Conservation (phyloP, 2,888 invertebrate species). For the Cheilosia pagana region DNA sequence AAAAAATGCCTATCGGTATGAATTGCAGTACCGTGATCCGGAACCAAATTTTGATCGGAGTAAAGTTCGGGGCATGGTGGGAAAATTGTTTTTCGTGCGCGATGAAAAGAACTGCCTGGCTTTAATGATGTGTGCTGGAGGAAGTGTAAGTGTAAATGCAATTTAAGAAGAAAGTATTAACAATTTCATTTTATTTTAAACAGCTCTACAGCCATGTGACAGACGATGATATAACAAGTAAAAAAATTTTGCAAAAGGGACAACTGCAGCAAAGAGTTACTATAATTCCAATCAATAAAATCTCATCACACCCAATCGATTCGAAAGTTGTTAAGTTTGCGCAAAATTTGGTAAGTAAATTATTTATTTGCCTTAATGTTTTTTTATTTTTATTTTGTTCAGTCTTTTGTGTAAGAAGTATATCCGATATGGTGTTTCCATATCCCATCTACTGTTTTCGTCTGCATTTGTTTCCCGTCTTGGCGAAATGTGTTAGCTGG, state of each 20-base stretch:
- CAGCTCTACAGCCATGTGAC: constrained; percentile 96
- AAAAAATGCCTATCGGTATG: constrained; percentile 80
- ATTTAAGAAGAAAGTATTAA: background rate
- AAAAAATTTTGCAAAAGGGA: constrained; percentile 92
- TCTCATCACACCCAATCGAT: constrained; percentile 87
- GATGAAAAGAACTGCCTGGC: constrained; percentile 90
- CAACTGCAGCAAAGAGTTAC: constrained; percentile 92
- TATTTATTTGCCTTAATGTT: background rate
- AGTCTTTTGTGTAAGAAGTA: no score
- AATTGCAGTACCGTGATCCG: constrained; percentile 91
- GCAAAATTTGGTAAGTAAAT: constrained; percentile 86
- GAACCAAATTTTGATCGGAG: constrained; percentile 88
- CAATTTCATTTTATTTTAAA: constrained; percentile 76
- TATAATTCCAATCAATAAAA: constrained; percentile 96
- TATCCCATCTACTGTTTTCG: no score
- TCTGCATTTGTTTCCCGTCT: no score
- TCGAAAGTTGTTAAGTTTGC: constrained; percentile 86
- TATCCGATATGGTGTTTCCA: no score
- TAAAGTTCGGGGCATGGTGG: constrained; percentile 91
- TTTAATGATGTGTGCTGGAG: constrained; percentile 93
- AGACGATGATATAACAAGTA: constrained; percentile 93
- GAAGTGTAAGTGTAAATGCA: constrained; percentile 86
- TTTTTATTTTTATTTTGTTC: background rate
- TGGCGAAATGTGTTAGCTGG: no score
- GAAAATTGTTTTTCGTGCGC: constrained; percentile 89